These are phyloP conservation scores for Paradisaea rubra DNA, from an alignment of 2,113 vertebrate species.

Conservation along the genomic window DNA sequence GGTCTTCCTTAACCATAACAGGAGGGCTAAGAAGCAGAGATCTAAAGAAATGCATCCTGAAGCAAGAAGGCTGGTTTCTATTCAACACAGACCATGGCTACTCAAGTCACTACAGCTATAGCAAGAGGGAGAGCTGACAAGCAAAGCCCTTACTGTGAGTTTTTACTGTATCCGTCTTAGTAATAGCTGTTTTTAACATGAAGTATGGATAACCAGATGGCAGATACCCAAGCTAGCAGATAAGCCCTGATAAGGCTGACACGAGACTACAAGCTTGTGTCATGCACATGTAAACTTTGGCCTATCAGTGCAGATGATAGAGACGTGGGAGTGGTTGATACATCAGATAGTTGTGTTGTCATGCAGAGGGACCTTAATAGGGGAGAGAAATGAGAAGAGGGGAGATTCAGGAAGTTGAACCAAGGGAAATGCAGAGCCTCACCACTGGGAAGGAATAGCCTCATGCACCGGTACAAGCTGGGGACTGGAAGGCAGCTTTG, in stretches of 20 bases:
- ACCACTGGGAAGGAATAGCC: not conserved
- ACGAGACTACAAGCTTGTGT: not conserved
- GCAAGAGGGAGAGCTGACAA: not conserved
- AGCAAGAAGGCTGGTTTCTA: not conserved
- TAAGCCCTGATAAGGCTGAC: not conserved
- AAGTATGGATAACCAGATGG: not conserved
- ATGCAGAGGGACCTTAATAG: not conserved
- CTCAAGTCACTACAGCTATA: not conserved
- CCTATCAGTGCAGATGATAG: not conserved
- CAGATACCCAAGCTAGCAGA: not conserved
- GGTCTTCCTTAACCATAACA: not conserved
- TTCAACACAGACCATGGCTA: not conserved
- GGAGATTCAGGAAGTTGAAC: not conserved
- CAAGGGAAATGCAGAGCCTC: not conserved
- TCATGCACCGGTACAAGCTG: rapidly evolving
- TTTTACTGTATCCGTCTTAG: not conserved
- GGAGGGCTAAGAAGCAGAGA: not conserved
- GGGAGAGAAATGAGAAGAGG: not conserved
- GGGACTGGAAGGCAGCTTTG: not conserved
- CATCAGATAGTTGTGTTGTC: not conserved
- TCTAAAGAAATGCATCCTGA: not conserved
- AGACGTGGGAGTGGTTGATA: not conserved
- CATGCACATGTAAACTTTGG: not conserved
- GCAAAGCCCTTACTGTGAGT: not conserved
- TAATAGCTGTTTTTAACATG: not conserved